A percentile compares a stretch with the other conserved stretches of the same genome.
Evolutionary conservation across 2,113 vertebrate genomes (phyloP).

Genomic region (Oreochromis tanganicae): DNA sequence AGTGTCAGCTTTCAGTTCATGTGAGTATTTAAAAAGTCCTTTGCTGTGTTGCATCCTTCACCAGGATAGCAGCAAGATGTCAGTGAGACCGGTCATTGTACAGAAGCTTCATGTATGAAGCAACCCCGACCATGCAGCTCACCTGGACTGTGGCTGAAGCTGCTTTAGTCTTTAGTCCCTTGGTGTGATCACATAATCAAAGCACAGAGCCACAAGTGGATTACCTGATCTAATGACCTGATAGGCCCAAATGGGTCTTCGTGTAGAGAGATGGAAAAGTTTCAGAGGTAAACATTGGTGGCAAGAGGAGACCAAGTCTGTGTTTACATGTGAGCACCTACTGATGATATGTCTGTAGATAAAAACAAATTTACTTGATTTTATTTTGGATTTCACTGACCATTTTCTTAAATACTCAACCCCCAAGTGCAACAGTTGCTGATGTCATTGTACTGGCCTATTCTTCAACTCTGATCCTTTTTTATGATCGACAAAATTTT

Average conservation of each 20-base stretch:
- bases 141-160: not conserved
- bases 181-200: constrained; percentile 47
- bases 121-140: not conserved
- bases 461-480: not conserved
- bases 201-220: constrained; percentile 60
- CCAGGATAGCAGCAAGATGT: not conserved
- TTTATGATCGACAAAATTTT: not conserved
- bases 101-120: not conserved
- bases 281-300: not conserved
- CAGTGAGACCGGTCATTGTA: not conserved
- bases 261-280: constrained; percentile 3
- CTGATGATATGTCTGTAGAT: not conserved
- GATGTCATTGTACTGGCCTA: not conserved
- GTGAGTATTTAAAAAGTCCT: constrained; percentile 11
- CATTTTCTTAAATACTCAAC: not conserved
- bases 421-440: not conserved
- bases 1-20: not conserved
- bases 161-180: constrained; percentile 30
- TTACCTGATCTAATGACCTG: constrained; percentile 72
- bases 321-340: not conserved
- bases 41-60: constrained; percentile 43
- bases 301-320: not conserved
- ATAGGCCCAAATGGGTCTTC: constrained; percentile 52
- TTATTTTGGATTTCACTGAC: not conserved
- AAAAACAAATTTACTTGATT: not conserved